phyloP scores from a whole-genome alignment of 1,140 invertebrate genomes.

The Telenomus remus region DNA sequence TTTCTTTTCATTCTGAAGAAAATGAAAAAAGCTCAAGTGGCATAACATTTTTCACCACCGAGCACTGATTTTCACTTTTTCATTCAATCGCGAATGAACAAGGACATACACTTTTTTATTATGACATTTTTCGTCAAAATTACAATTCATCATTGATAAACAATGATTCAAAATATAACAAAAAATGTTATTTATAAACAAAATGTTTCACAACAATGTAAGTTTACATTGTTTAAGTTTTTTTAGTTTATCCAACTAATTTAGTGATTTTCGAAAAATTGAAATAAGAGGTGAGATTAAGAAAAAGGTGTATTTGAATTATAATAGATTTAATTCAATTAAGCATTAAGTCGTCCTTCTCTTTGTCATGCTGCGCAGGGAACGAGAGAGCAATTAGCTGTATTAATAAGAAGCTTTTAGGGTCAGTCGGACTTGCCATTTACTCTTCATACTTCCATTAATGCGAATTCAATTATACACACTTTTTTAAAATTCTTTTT shows the following conservation, averaged over 20 bases:
- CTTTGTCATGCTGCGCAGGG: constrained; percentile 13
- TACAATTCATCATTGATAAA: too few species aligned
- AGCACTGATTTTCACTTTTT: constrained; percentile 1
- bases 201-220: too few species aligned
- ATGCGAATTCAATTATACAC: constrained; percentile 65
- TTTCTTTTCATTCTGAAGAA: constrained; percentile 10
- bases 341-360: constrained; percentile 20
- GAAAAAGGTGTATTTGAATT: not conserved
- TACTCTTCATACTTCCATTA: constrained; percentile 62
- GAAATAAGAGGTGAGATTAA: not conserved
- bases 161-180: too few species aligned
- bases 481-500: too few species aligned
- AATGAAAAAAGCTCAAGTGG: constrained; percentile 37
- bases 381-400: constrained; percentile 64
- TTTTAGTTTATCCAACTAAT: too few species aligned
- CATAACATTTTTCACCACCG: constrained; percentile 44
- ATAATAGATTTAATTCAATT: constrained; percentile 35
- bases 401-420: constrained; percentile 71
- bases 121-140: too few species aligned
- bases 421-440: constrained; percentile 50
- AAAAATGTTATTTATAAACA: too few species aligned
- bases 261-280: constrained; percentile 8
- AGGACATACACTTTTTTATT: constrained; percentile 1
- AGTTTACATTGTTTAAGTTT: too few species aligned
- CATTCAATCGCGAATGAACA: too few species aligned